A percentile compares a stretch with the other conserved stretches of the same genome.
Evolutionary conservation across 2,113 vertebrate species (phyloP).

Genomic region (Anolis sagrei): DNA sequence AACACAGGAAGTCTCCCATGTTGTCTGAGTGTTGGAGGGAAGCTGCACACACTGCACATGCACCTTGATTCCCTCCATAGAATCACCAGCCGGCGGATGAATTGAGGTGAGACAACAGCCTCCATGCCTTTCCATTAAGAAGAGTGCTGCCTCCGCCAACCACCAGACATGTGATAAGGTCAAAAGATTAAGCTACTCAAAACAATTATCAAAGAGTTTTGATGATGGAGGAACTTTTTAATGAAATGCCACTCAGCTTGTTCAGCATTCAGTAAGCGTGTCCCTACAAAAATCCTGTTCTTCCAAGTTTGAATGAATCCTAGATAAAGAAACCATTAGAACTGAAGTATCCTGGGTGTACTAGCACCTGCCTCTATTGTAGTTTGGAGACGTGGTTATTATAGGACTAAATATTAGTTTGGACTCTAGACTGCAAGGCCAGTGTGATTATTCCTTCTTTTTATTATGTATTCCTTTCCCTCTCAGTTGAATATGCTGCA

Average conservation of each 20-base stretch:
- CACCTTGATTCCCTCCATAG: too few species aligned
- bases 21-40: too few species aligned
- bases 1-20: too few species aligned
- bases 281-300: neutral
- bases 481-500: conserved; percentile 33
- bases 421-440: conserved; percentile 11
- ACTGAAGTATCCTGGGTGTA: neutral
- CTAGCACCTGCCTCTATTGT: conserved; percentile 35
- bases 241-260: neutral
- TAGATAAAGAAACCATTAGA: neutral
- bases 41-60: too few species aligned
- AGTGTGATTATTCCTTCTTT: conserved; percentile 43
- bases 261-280: neutral
- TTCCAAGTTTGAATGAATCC: neutral
- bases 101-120: too few species aligned
- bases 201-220: neutral
- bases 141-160: too few species aligned
- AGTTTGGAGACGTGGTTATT: neutral
- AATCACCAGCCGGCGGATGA: too few species aligned
- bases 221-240: neutral
- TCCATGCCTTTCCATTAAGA: too few species aligned
- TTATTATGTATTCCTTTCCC: conserved; percentile 57
- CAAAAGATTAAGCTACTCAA: too few species aligned
- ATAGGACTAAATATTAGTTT: neutral
- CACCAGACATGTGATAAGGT: too few species aligned